These are phyloP conservation scores for Melikaiella ostensackeni DNA, from an alignment of 2,888 invertebrate genomes.

Conservation along the genomic window DNA sequence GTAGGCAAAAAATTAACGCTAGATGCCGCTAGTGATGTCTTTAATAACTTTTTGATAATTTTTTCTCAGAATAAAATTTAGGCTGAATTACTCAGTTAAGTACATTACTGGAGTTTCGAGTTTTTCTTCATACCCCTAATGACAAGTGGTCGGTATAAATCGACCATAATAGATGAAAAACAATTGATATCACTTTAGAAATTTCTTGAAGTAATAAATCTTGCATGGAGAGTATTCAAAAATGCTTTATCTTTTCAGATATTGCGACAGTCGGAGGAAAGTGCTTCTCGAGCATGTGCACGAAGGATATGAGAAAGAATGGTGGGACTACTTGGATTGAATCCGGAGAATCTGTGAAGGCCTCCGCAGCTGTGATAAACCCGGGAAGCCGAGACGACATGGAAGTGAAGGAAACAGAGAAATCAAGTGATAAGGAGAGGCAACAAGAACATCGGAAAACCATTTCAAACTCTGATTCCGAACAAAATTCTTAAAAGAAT, in stretches of 20 bases:
- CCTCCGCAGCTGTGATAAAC: conserved; percentile 76
- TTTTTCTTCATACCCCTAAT: too few relatives aligned
- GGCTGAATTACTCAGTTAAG: too few relatives aligned
- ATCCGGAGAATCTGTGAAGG: conserved; percentile 59
- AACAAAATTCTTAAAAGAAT: conserved; percentile 11
- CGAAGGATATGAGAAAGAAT: conserved; percentile 99
- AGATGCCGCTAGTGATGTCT: too few relatives aligned
- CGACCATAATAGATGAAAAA: not conserved
- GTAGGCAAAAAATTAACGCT: too few relatives aligned
- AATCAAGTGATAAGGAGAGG: conserved; percentile 41
- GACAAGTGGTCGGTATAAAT: too few relatives aligned
- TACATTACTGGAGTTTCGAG: too few relatives aligned
- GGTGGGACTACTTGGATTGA: conserved; percentile 97
- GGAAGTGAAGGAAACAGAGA: conserved; percentile 54
- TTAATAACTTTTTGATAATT: too few relatives aligned
- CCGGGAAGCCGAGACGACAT: conserved; percentile 68
- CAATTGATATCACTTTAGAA: too few relatives aligned
- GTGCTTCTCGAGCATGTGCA: conserved; percentile 97
- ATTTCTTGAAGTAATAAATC: not conserved
- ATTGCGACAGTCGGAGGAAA: conserved; percentile 98
- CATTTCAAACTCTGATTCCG: conserved; percentile 21
- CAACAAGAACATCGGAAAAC: conserved; percentile 10
- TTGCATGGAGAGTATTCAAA: not conserved
- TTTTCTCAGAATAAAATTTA: too few relatives aligned
- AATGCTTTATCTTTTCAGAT: conserved; percentile 80